Evolutionary conservation across 2,113 vertebrate genomes (phyloP), one percentile per base, ranked within the genome.

Genomic region (Salvelinus alpinus): DNA sequence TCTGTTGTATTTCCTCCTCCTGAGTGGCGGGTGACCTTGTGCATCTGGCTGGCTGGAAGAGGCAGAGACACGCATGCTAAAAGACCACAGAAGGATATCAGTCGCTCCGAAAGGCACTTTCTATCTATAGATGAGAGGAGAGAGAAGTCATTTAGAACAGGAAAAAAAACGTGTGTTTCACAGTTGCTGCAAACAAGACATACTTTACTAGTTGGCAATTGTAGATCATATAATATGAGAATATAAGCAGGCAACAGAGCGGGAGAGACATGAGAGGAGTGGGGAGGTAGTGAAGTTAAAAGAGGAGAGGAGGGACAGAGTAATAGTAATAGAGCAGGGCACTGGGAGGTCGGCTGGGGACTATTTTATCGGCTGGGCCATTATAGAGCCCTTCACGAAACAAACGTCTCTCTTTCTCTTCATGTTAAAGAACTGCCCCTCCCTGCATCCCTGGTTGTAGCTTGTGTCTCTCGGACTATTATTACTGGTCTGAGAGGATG

Each of bases 11-110:
- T 71, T 51, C 18, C 84, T 77, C 72, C 74, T 73, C 62, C 60
- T 71, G 87, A 91, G 78, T 86, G 82, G 78, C 82, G 31, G 79
- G 65, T 78, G 83, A 91, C 91, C 91, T 92, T 90, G 91, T 87
- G 72, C 47, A 51, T 87, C 74, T 48, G 57, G 57, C 83, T 85
- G 80, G 69, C 70, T 25, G 70, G 64, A 27, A 78, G 72, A 80
- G 22, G 80, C 54, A 80, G 70, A 80, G 24, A 80, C 57, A 48
- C 24, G 4, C 67, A 76, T 24, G 78, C 84, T 92, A 91, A 91
- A 88, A 82, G 80, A 89, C 80, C 76, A 79, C 72, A 62, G 59
- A 64, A 66, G 75, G 73, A 84, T 27, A 27, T 85, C 72, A 73
- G 73, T 75, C 11, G 60, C 57, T 75, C 14, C 5, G 62, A 75